Base-by-base conservation (phyloP, 2,888 invertebrate species). In the Caenorhabditis japonica region DNA sequence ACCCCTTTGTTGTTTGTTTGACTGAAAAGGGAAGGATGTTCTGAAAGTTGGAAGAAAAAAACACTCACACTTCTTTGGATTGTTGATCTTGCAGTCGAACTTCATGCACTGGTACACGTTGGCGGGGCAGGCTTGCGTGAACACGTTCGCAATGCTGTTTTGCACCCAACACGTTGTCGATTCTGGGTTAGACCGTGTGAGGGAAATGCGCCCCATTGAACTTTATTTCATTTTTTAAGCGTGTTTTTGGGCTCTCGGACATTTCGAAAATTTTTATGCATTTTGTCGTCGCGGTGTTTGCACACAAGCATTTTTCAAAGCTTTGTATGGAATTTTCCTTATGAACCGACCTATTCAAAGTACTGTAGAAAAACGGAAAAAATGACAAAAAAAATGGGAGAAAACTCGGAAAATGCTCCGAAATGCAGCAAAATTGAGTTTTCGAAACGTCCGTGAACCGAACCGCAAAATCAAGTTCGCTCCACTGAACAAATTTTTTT, bases 61-160 rank as follows among this genome's bases (percentile, higher is more conserved):
- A 41, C 25, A 61, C 61, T 61, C 19, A 71, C 71, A 62, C 25
- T 71, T 71, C 53, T 62, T 71, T 10, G 58, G 58, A 17, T 52
- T 58, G 43, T 39, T 73, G 38, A 73, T 41, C 21, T n/a, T 33
- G 21, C 72, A 72, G 33, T 53, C 55, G 60, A 66, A 66, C 49
- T 72, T 58, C 53, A 72, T 60, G 53, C 72, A 72, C 27, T 53
- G 53, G 34, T 64, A 66, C 21, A 72, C 46, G 30, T 61, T 66
- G 19, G 66, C 47, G 8, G 72, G 59, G 33, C 72, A 72, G 0
- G 41, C 43, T 27, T 72, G 66, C 3, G 64, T 66, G 58, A 59
- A 59, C 17, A 55, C 59, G 33, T 49, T 66, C 7, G 43, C 46
- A 33, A 72, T 72, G 53, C 72, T 72, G 46, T 72, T 72, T 38